phyloP scores from a whole-genome alignment of 2,113 vertebrate genomes.

The Sphaerodactylus townsendi region DNA sequence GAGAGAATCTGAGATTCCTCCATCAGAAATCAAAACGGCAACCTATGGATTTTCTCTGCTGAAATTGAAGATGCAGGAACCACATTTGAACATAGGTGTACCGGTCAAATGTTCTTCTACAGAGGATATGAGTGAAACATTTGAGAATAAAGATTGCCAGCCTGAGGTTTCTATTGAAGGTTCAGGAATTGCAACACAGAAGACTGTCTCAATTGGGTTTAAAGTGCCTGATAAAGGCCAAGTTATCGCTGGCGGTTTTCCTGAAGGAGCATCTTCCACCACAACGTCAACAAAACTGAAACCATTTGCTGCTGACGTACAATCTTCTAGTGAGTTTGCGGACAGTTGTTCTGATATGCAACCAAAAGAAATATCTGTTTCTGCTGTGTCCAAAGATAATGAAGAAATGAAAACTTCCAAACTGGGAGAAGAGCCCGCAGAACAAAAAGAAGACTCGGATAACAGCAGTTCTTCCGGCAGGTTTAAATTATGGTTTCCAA shows the following conservation, averaged over 20 bases:
- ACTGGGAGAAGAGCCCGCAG: background rate
- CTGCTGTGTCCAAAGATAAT: constrained; percentile 9
- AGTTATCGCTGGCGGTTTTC: constrained; percentile 16
- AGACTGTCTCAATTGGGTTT: background rate
- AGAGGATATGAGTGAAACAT: background rate
- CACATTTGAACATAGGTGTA: background rate
- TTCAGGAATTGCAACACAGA: background rate
- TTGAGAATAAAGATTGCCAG: background rate
- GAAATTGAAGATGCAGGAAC: constrained; percentile 67
- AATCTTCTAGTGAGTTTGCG: constrained; percentile 5
- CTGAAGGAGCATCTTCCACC: constrained; percentile 25
- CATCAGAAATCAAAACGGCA: constrained; percentile 60
- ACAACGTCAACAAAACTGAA: background rate
- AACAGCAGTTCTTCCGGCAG: constrained; percentile 62
- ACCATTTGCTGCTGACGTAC: background rate
- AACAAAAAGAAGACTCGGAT: constrained; percentile 46
- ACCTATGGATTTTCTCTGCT: constrained; percentile 73
- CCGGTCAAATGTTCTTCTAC: constrained; percentile 19
- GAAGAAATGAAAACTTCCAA: constrained; percentile 20
- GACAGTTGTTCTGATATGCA: constrained; percentile 43
- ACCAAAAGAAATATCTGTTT: constrained; percentile 31
- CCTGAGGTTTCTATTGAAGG: background rate
- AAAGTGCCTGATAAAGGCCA: constrained; percentile 29
- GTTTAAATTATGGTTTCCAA: constrained; percentile 75
- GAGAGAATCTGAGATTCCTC: constrained; percentile 69